Evolutionary conservation across 2,113 vertebrate genomes (phyloP).

Genomic region (Trichechus manatus): DNA sequence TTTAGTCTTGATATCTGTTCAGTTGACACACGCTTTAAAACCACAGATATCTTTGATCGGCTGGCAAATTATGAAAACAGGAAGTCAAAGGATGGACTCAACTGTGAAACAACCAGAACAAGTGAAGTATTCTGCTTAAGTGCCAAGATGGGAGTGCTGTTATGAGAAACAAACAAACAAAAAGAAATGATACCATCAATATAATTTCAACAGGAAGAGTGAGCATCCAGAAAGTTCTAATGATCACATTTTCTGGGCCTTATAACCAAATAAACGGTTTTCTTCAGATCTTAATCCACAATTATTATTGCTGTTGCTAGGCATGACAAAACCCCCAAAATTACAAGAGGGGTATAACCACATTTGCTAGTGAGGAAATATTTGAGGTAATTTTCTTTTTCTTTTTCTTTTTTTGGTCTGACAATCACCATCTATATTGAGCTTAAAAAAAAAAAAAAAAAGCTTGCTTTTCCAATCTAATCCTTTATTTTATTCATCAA

Average conservation of each 20-base stretch:
- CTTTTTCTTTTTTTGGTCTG: neutral
- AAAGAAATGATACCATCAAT: neutral
- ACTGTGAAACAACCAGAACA: conserved; percentile 65
- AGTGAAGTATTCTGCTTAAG: conserved; percentile 2
- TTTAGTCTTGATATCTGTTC: conserved; percentile 75
- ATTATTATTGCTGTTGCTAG: neutral
- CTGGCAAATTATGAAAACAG: conserved; percentile 79
- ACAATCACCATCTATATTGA: neutral
- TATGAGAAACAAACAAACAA: conserved; percentile 17
- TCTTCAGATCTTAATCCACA: conserved; percentile 31
- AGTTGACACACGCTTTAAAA: conserved; percentile 73
- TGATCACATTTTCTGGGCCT: neutral
- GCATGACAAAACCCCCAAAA: conserved; percentile 31
- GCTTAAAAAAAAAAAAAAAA: neutral
- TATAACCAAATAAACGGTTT: neutral
- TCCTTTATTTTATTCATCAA: neutral
- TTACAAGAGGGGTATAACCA: neutral
- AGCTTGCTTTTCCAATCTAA: neutral
- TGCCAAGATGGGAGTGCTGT: neutral
- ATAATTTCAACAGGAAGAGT: neutral
- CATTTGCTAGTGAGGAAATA: neutral
- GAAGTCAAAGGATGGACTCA: conserved; percentile 75
- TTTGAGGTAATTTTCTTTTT: neutral
- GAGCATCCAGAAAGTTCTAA: neutral
- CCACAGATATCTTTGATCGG: conserved; percentile 76